These are phyloP conservation scores for Cyanoderma ruficeps DNA, from an alignment of 2,113 vertebrate species.

Conservation along the genomic window DNA sequence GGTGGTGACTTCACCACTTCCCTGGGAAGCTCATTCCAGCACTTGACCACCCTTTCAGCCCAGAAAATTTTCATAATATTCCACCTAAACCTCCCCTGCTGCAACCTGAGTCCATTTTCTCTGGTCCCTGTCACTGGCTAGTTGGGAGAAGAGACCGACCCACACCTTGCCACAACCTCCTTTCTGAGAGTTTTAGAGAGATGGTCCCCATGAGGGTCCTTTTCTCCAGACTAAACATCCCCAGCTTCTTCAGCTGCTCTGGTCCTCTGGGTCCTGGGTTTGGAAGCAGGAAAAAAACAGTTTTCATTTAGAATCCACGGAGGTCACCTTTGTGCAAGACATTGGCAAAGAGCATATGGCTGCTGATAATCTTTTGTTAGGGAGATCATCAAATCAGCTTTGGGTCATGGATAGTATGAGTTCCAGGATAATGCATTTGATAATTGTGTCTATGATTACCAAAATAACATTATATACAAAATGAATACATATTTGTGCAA, in stretches of 20 bases:
- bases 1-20: not conserved
- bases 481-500: not conserved
- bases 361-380: not conserved
- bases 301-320: not conserved
- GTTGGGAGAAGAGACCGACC: not conserved
- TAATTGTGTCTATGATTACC: not conserved
- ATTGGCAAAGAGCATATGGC: not conserved
- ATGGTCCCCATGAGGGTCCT: not conserved
- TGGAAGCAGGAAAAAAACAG: not conserved
- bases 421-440: not conserved
- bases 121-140: not conserved
- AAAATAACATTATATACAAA: not conserved
- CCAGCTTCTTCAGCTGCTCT: not conserved
- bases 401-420: not conserved
- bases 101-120: not conserved
- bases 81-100: not conserved
- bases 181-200: not conserved
- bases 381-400: not conserved
- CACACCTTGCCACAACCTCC: not conserved
- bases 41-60: not conserved
- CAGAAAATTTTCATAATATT: not conserved
- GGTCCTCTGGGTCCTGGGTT: not conserved
- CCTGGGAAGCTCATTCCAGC: not conserved
- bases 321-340: not conserved
- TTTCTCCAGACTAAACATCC: not conserved